These are phyloP conservation scores for Hedya salicella DNA, from an alignment of 2,888 invertebrate species.

Conservation along the genomic window DNA sequence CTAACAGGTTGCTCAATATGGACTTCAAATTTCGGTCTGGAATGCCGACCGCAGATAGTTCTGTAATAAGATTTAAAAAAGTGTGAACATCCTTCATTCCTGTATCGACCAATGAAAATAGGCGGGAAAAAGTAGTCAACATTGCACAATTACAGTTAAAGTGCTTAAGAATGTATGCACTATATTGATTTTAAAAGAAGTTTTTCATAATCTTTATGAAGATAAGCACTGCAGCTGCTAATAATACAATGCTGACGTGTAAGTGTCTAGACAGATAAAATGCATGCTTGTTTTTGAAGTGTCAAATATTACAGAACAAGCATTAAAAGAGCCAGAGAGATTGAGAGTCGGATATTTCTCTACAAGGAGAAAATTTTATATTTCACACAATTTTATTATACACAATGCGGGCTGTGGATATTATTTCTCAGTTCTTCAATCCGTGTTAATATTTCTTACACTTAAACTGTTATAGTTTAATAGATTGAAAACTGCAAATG, in stretches of 20 bases:
- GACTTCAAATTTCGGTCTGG: no score
- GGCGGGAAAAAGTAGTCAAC: constrained; percentile 4
- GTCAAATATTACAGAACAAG: background rate
- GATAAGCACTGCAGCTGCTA: background rate
- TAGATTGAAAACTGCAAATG: no score
- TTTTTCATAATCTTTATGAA: background rate
- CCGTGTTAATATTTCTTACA: no score
- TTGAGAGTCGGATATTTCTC: no score
- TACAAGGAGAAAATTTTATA: no score
- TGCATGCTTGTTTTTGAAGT: background rate
- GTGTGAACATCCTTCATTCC: background rate
- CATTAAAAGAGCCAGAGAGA: background rate
- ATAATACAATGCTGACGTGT: background rate
- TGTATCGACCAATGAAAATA: constrained; percentile 6
- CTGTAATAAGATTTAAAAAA: background rate
- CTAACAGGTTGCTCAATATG: background rate
- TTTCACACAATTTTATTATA: no score
- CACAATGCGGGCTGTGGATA: no score
- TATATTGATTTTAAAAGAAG: background rate
- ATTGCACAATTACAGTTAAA: background rate
- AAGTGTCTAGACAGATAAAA: background rate
- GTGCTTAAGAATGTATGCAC: constrained; percentile 6
- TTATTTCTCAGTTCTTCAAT: no score
- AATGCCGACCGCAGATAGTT: background rate
- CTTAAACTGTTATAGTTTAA: no score